Percentiles rank a stretch among this genome's conserved stretches.
phyloP scores from a whole-genome alignment of 2,797 vertebrate genomes.

The Platyrinchus mystaceus region DNA sequence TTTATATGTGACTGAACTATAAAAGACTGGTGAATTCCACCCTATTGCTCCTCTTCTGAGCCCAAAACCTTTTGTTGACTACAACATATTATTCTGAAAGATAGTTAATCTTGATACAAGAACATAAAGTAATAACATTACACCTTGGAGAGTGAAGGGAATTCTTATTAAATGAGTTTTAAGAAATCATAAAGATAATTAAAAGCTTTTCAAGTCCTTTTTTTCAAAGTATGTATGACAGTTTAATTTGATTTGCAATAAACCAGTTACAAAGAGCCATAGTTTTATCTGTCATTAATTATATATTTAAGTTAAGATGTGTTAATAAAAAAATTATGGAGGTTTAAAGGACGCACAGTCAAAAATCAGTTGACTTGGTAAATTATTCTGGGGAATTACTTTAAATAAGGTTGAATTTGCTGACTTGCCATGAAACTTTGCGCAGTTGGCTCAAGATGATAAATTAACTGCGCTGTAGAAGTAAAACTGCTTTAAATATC shows the following conservation, averaged over 20 bases:
- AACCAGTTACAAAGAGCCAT: neutral
- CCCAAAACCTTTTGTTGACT: neutral
- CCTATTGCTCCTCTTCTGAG: neutral
- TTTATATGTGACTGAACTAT: neutral
- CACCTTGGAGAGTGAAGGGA: neutral
- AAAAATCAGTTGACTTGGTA: neutral
- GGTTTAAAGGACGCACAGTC: neutral
- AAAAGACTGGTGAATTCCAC: neutral
- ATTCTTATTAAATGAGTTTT: neutral
- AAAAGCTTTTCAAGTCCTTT: neutral
- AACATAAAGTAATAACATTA: neutral
- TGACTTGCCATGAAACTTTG: neutral
- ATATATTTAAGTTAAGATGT: neutral
- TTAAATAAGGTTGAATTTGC: neutral
- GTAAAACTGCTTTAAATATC: neutral
- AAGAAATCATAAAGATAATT: neutral
- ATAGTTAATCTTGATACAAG: neutral
- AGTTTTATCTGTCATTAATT: neutral
- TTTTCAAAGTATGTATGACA: neutral
- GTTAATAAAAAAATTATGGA: neutral
- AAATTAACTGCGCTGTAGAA: neutral
- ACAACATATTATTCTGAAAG: neutral
- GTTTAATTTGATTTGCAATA: slow-evolving; percentile 8
- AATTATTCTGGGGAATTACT: neutral
- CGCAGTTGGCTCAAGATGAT: neutral